Conservation (phyloP, 2,113 vertebrate genomes). For the Amphiprion percula region DNA sequence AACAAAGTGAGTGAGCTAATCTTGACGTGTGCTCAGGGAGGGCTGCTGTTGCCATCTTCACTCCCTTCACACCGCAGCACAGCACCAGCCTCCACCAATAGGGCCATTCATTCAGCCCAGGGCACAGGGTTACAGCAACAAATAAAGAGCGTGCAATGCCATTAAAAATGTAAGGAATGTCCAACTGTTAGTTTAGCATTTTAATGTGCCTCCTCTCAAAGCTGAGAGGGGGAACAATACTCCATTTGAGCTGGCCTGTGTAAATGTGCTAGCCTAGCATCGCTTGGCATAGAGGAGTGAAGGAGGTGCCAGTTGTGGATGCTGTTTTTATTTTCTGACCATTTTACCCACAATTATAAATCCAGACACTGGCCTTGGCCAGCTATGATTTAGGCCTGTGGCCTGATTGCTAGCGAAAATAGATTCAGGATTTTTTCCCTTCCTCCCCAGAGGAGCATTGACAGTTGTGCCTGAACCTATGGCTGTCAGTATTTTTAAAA, state of each 20-base stretch:
- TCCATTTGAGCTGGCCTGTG: conserved; percentile 76
- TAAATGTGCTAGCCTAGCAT: conserved; percentile 71
- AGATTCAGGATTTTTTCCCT: conserved; percentile 72
- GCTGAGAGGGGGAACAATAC: conserved; percentile 81
- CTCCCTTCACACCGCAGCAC: conserved; percentile 72
- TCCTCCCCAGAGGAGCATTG: conserved; percentile 79
- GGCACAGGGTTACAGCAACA: conserved; percentile 93
- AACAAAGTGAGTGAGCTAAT: conserved; percentile 76
- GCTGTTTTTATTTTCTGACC: conserved; percentile 74
- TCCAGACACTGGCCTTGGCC: conserved; percentile 64
- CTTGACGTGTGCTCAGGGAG: conserved; percentile 65
- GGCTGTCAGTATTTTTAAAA: conserved; percentile 83
- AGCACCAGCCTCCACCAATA: conserved; percentile 83
- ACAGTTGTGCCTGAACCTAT: conserved; percentile 81
- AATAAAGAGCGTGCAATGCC: conserved; percentile 87
- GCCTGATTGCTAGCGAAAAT: conserved; percentile 80
- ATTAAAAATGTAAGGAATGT: conserved; percentile 93
- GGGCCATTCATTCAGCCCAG: conserved; percentile 85
- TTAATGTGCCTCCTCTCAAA: conserved; percentile 83
- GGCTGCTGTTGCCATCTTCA: conserved; percentile 67
- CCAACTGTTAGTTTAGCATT: conserved; percentile 89
- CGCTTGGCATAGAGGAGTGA: conserved; percentile 46
- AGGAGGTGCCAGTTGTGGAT: conserved; percentile 73
- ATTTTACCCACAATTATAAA: conserved; percentile 77
- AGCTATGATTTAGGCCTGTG: conserved; percentile 70